Base-by-base conservation (phyloP, 92 coral and sea anemone genomes). In the Palythoa grandiflora region DNA sequence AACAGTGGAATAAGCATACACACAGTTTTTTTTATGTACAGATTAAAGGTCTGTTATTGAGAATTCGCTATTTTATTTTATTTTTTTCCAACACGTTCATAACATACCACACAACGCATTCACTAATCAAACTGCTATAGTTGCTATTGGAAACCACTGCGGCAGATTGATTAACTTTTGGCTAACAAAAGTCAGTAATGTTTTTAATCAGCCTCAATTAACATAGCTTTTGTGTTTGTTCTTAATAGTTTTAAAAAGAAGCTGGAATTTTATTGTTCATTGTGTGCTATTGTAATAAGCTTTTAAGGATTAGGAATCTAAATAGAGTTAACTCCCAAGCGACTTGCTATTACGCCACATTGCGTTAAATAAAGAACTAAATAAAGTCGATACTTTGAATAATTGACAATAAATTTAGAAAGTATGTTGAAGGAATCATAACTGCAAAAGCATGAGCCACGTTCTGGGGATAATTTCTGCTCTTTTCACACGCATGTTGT, bases 401-500 rank as follows among this genome's bases (percentile, higher is more conserved):
- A 35, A 81, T 39, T 81, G 60, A 13, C 59, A 81, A 81, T 68
- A 66, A 66, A 40, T 81, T 80, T 13, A 14, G 39, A 36, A 14
- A 61, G 15, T 39, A 65, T 47, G 75, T 47, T 5, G 9, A 47
- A 38, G 15, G 71, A 38, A 68, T 66, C 19, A 21, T 20, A 20
- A 44, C 63, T n/a, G 13, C 14, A 21, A 39, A 48, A n/a, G 38
- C 59, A 81, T 81, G 86, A 35, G 86, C 48, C 17, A 13, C 14
- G 75, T 40, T 6, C 59, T 81, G 16, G 57, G 66, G 6, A 66
- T 81, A 65, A 81, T 81, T 52, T 47, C 86, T 0, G 86, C 86
- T 0, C 75, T 81, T 68, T 81, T 81, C 36, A 81, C 86, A 19
- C 74, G 86, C 19, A 9, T 81, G 6, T 17, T 81, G 19, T 81